phyloP scores from a whole-genome alignment of 2,113 vertebrate genomes.

The Cinclus mexicanus region DNA sequence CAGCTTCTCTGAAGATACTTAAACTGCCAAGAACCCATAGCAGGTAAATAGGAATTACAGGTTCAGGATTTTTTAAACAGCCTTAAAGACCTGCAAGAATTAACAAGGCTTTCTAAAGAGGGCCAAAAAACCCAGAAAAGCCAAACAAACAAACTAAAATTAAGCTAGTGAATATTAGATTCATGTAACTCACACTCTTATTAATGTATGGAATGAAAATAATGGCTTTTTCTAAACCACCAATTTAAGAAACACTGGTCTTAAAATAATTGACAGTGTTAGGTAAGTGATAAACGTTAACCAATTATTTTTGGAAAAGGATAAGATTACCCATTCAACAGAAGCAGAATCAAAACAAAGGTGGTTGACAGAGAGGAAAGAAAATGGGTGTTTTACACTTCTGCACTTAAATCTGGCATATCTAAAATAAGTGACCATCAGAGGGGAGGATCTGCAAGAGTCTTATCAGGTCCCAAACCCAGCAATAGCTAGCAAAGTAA shows the following conservation, averaged over 20 bases:
- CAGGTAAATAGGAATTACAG: background rate
- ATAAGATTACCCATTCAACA: background rate
- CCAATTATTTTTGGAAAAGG: background rate
- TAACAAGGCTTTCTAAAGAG: background rate
- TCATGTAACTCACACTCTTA: background rate
- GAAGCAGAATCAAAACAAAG: background rate
- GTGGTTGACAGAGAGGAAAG: background rate
- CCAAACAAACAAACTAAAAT: background rate
- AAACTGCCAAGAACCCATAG: background rate
- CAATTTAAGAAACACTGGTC: background rate
- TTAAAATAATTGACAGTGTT: background rate
- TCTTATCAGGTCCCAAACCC: background rate
- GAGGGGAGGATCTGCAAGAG: background rate
- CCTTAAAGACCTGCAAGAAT: background rate
- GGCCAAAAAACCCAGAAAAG: background rate
- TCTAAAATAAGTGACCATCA: background rate
- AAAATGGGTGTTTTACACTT: background rate
- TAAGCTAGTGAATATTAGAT: background rate
- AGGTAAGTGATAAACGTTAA: background rate
- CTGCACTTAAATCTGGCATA: background rate
- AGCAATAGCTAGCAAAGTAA: background rate
- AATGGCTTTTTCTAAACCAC: background rate
- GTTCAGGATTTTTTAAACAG: background rate
- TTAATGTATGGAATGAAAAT: background rate
- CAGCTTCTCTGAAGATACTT: background rate